A percentile compares a stretch with the other conserved stretches of the same genome.
Evolutionary conservation across 2,888 invertebrate species (phyloP).

Genomic region (Drosophila mimica): DNA sequence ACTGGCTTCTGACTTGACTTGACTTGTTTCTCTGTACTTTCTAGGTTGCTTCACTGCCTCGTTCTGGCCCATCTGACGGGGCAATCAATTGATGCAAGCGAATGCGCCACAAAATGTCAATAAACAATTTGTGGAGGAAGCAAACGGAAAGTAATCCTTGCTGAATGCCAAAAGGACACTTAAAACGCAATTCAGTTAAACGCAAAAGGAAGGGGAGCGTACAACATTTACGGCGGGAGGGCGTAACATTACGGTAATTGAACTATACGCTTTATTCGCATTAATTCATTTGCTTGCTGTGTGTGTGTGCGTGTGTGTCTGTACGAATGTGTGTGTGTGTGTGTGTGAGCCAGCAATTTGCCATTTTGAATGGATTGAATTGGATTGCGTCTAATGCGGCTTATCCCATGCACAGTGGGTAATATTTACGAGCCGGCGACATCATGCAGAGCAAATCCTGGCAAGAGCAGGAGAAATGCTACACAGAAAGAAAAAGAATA

Average conservation of each 20-base stretch:
- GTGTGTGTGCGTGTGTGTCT: not conserved
- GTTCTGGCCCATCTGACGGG: constrained; percentile 37
- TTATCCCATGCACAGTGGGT: constrained; percentile 62
- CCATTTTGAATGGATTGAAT: constrained; percentile 69
- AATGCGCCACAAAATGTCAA: constrained; percentile 65
- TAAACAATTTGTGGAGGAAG: constrained; percentile 63
- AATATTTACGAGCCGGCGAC: constrained; percentile 59
- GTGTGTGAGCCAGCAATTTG: constrained; percentile 49
- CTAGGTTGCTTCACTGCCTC: not conserved
- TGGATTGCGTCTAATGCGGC: constrained; percentile 69
- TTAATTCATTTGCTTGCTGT: constrained; percentile 36
- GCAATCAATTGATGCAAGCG: constrained; percentile 71
- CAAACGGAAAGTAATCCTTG: constrained; percentile 15
- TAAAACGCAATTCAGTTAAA: constrained; percentile 78
- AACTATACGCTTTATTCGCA: constrained; percentile 47
- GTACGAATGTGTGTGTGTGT: constrained; percentile 15
- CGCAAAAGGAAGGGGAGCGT: constrained; percentile 22
- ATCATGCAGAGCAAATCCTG: constrained; percentile 42
- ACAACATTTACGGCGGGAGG: constrained; percentile 26
- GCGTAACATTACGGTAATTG: constrained; percentile 57
- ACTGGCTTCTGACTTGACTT: constrained; percentile 20
- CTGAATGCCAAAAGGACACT: constrained; percentile 34
- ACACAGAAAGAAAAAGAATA: not conserved
- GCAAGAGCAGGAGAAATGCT: not conserved
- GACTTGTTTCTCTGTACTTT: not conserved